Evolutionary conservation across 2,888 invertebrate species (phyloP).

Genomic region (Pteria penguin): DNA sequence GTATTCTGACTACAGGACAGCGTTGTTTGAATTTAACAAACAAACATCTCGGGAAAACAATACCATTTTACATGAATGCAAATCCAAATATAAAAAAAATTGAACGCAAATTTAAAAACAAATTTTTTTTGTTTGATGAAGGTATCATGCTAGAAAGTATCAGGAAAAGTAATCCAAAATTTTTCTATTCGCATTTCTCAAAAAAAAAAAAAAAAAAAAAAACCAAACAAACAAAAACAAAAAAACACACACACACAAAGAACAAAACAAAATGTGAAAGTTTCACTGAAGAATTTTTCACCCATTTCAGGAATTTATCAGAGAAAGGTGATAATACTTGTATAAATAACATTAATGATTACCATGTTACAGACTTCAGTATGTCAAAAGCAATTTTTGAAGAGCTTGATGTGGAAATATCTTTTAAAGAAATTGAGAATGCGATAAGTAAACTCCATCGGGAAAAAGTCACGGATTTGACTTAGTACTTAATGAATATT

Average conservation of each 20-base stretch:
- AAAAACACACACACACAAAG: too few relatives aligned
- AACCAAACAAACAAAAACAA: too few relatives aligned
- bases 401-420: constrained; percentile 2
- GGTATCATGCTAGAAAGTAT: neutral
- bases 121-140: neutral
- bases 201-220: too few relatives aligned
- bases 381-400: constrained; percentile 5
- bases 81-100: neutral
- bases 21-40: neutral
- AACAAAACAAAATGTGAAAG: too few relatives aligned
- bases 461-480: constrained; percentile 37
- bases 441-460: neutral
- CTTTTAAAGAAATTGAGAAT: constrained; percentile 13
- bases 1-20: neutral
- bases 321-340: too few relatives aligned
- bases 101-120: neutral
- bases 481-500: constrained; percentile 37
- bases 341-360: too few relatives aligned
- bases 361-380: too few relatives aligned
- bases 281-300: too few relatives aligned
- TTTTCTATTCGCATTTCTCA: neutral
- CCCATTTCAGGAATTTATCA: too few relatives aligned
- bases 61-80: neutral
- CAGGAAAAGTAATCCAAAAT: neutral
- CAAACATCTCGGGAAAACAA: neutral